phyloP scores from a whole-genome alignment of 1,140 invertebrate genomes.

The Eumaeus atala region DNA sequence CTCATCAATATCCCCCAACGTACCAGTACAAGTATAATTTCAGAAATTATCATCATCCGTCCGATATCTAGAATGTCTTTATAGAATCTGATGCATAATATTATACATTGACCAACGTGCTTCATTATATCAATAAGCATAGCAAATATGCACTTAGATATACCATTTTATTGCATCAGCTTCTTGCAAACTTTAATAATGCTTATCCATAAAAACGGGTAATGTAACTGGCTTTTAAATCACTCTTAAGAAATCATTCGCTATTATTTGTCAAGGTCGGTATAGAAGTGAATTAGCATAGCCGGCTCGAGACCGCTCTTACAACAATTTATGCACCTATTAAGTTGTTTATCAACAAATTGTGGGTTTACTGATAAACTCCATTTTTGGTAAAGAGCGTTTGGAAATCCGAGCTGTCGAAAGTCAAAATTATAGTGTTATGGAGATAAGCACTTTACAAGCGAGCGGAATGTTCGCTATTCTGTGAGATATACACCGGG shows the following conservation, averaged over 20 bases:
- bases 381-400: slow-evolving; percentile 1
- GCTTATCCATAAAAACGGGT: too few relatives aligned
- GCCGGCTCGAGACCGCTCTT: background rate
- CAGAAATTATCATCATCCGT: too few relatives aligned
- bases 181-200: too few relatives aligned
- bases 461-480: background rate
- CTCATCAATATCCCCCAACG: too few relatives aligned
- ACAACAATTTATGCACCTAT: slow-evolving; percentile 3
- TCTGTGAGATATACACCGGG: background rate
- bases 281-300: background rate
- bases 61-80: too few relatives aligned
- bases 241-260: background rate
- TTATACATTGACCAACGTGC: too few relatives aligned
- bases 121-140: too few relatives aligned
- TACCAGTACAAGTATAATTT: too few relatives aligned
- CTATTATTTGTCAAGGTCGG: slow-evolving; percentile 4
- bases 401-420: background rate
- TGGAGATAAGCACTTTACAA: slow-evolving; percentile 2
- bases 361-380: background rate
- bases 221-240: too few relatives aligned
- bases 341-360: slow-evolving; percentile 2
- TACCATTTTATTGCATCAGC: too few relatives aligned
- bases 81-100: too few relatives aligned
- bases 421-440: background rate
- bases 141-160: too few relatives aligned